Conservation (phyloP, 2,113 vertebrate species). For the Cygnus buccinator region DNA sequence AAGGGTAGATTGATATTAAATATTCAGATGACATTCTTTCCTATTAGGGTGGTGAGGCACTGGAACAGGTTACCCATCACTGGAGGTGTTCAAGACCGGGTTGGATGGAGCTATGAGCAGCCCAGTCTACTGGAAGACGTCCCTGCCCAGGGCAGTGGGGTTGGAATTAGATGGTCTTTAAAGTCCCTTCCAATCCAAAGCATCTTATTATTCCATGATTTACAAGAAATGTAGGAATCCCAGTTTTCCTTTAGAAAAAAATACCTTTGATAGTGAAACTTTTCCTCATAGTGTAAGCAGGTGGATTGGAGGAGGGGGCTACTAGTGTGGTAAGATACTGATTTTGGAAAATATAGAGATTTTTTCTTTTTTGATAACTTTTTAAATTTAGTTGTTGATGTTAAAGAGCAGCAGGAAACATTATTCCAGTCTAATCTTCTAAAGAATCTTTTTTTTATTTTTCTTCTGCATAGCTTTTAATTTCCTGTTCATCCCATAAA, state of each 20-base stretch:
- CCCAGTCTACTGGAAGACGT: too few species aligned
- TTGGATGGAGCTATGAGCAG: too few species aligned
- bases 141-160: too few species aligned
- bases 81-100: too few species aligned
- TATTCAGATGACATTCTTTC: too few species aligned
- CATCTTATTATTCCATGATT: neutral
- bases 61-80: too few species aligned
- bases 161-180: too few species aligned
- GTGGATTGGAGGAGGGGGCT: neutral
- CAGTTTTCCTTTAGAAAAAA: neutral
- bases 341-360: neutral
- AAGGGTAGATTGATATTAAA: too few species aligned
- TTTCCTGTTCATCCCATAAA: neutral
- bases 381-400: neutral
- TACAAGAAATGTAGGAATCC: neutral
- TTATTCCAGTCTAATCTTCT: neutral
- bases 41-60: too few species aligned
- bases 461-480: neutral
- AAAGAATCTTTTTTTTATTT: neutral
- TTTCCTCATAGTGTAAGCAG: neutral
- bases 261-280: neutral
- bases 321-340: neutral
- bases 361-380: neutral
- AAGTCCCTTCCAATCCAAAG: too few species aligned
- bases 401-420: neutral